Evolutionary conservation across 64 coral and sea anemone species (phyloP), one percentile per base, ranked within the genome.

Genomic region (Anthopleura sola): DNA sequence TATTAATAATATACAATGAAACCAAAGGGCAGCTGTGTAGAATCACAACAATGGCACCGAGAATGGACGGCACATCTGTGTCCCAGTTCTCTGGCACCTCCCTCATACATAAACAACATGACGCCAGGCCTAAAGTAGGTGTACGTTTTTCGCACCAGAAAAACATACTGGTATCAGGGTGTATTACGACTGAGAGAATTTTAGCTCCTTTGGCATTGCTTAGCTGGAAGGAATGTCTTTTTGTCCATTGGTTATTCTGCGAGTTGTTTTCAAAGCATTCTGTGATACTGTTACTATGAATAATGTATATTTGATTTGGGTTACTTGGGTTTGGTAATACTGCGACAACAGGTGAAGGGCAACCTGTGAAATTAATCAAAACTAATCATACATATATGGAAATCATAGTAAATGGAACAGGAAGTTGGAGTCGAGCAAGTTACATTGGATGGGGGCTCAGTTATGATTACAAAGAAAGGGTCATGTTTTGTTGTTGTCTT

Each of bases 71-170:
- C 58, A 92, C 4, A 86, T 83, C 40, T 82, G 80, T 34, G 34
- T 92, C 56, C 94, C 94, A 92, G 64, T 78, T 32, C 54, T 84
- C 71, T 3, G 68, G 66, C 34, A 96, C 40, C 21, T 96, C 86
- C 69, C 94, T 89, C 47, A 88, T 57, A 58, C 94, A 96, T 18
- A 96, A 83, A 88, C 94, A 96, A 36, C 94, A 96, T 37, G 68
- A 91, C 0, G 88, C 60, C 32, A 92, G 85, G 57, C 88, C 85
- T 55, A 89, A 68, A 15, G 62, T 60, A 26, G 90, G 28, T 20
- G 86, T 85, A 14, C 94, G 94, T 19, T 89, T 88, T 56, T 96
- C 94, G 89, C 94, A 96, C 94, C 94, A 96, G 78, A 96, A 92
- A 10, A 96, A 76, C 5, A 83, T 81, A 18, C 87, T 92, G 0